Percentiles rank a stretch among this genome's conserved stretches.
These are phyloP conservation scores for Oxygymnocypris stewartii DNA, from an alignment of 2,113 vertebrate genomes.

Conservation along the genomic window DNA sequence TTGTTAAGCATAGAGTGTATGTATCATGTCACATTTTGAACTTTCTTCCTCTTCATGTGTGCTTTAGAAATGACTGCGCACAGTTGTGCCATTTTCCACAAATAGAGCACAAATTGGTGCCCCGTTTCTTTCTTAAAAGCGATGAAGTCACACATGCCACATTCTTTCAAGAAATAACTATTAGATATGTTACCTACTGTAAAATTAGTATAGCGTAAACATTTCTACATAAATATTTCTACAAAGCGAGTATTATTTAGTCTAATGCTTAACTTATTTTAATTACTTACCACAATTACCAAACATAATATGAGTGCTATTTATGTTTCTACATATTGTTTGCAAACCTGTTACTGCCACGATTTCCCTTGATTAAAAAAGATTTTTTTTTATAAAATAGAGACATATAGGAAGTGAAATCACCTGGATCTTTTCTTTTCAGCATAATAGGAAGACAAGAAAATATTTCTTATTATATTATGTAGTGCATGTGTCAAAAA, in stretches of 20 bases:
- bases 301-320: no score
- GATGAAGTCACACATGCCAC: neutral
- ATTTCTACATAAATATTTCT: no score
- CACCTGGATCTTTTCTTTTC: neutral
- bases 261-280: no score
- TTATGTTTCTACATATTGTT: no score
- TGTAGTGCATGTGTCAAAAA: neutral
- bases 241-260: no score
- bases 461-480: neutral
- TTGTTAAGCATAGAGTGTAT: slow-evolving; percentile 19
- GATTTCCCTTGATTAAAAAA: neutral
- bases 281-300: no score
- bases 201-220: neutral
- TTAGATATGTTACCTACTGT: neutral
- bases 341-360: no score
- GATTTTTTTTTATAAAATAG: neutral
- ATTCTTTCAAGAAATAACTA: neutral
- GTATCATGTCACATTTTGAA: neutral
- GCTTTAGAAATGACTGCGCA: neutral
- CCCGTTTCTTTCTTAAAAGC: neutral
- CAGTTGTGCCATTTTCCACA: neutral
- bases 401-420: neutral
- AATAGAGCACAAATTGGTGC: neutral
- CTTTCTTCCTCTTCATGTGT: neutral
- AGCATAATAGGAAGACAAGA: neutral